Conservation (phyloP, 2,113 vertebrate genomes). For the Xyrauchen texanus region DNA sequence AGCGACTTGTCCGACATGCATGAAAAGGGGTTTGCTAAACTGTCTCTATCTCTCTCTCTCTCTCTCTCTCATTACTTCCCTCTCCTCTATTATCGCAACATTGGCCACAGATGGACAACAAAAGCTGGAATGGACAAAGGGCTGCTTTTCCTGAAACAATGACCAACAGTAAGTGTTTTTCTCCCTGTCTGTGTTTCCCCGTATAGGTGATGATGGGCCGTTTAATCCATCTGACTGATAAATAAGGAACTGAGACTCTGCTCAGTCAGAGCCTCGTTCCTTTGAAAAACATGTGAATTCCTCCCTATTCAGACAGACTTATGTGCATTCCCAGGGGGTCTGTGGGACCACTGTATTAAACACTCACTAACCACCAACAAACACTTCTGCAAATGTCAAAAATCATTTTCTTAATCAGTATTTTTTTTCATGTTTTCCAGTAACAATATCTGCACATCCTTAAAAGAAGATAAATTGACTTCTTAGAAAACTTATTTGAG, state of each 20-base stretch:
- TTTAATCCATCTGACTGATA: constrained; percentile 80
- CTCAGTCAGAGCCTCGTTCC: constrained; percentile 57
- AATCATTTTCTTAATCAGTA: too few species aligned
- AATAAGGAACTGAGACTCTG: constrained; percentile 76
- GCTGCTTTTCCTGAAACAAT: constrained; percentile 87
- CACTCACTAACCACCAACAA: constrained; percentile 23
- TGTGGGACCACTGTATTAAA: constrained; percentile 38
- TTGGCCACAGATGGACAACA: constrained; percentile 90
- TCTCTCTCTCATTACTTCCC: too few species aligned
- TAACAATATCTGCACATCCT: too few species aligned
- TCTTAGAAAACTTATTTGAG: too few species aligned
- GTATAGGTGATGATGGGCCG: constrained; percentile 67
- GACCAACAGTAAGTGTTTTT: constrained; percentile 88
- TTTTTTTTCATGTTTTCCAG: too few species aligned
- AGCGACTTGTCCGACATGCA: constrained; percentile 73
- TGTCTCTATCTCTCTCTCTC: constrained; percentile 11
- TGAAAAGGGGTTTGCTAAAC: constrained; percentile 72
- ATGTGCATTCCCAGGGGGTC: constrained; percentile 41
- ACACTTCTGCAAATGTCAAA: not conserved
- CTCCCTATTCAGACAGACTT: constrained; percentile 12
- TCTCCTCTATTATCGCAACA: constrained; percentile 54
- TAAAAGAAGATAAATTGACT: too few species aligned
- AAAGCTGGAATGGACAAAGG: constrained; percentile 94
- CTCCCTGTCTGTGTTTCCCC: constrained; percentile 63
- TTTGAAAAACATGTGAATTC: constrained; percentile 34